A percentile compares a stretch with the other conserved stretches of the same genome.
Evolutionary conservation across 2,113 vertebrate genomes (phyloP).

Genomic region (Micromys minutus): DNA sequence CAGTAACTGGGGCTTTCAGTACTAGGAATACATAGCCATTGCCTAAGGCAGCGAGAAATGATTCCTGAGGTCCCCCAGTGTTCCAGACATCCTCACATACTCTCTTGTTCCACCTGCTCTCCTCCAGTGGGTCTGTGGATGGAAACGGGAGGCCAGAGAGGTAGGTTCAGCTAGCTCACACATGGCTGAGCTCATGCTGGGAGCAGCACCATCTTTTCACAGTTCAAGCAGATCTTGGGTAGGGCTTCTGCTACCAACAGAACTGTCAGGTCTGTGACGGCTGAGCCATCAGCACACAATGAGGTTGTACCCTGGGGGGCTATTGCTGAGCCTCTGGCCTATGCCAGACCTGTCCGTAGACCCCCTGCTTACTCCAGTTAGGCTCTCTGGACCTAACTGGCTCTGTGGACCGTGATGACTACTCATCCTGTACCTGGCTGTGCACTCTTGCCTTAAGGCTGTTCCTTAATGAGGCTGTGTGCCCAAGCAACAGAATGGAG

Average conservation of each 20-base stretch:
- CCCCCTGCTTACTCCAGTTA: neutral
- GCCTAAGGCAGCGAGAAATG: neutral
- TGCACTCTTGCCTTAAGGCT: neutral
- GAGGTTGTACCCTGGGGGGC: too few relatives aligned
- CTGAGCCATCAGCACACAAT: neutral
- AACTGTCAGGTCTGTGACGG: neutral
- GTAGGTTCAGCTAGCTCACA: too few relatives aligned
- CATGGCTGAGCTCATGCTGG: neutral
- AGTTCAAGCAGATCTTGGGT: neutral
- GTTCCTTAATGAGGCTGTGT: neutral
- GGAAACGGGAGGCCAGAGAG: neutral
- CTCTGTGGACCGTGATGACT: neutral
- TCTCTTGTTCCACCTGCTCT: neutral
- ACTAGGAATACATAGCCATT: neutral
- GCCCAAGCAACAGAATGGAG: neutral
- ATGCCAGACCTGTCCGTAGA: neutral
- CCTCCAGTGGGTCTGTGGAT: rapidly evolving
- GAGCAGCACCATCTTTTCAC: neutral
- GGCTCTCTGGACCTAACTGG: too few relatives aligned
- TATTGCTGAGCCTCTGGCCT: neutral
- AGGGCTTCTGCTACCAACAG: neutral
- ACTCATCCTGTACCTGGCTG: neutral
- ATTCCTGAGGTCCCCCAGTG: neutral
- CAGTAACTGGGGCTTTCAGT: neutral
- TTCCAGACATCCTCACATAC: neutral